A percentile compares a stretch with the other conserved stretches of the same genome.
These are phyloP conservation scores for Drosophila varians DNA, from an alignment of 1,140 invertebrate species.

Conservation along the genomic window DNA sequence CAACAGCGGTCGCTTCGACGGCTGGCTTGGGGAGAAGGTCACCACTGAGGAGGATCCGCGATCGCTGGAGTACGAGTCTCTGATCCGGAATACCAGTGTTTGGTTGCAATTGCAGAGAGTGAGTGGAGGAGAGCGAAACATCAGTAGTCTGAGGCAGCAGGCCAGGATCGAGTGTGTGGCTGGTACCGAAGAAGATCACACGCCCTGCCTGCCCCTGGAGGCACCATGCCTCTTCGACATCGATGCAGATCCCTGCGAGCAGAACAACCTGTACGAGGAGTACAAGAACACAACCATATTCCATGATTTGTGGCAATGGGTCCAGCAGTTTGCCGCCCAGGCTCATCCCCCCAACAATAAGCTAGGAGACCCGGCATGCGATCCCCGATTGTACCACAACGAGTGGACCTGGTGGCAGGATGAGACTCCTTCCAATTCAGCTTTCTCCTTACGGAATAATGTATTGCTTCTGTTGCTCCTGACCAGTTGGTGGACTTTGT, in stretches of 20 bases:
- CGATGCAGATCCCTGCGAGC: conserved; percentile 91
- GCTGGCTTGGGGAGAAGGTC: conserved; percentile 83
- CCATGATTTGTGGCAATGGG: conserved; percentile 34
- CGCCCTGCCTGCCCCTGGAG: conserved; percentile 79
- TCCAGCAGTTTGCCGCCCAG: conserved; percentile 43
- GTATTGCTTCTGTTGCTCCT: not conserved
- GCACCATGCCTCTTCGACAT: conserved; percentile 90
- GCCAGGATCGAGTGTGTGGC: conserved; percentile 83
- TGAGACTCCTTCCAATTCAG: conserved; percentile 13
- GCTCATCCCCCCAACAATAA: conserved; percentile 58
- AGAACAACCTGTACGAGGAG: conserved; percentile 87
- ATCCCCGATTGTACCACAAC: conserved; percentile 50
- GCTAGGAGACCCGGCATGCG: conserved; percentile 42
- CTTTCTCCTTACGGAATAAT: too few relatives aligned
- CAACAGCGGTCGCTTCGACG: conserved; percentile 82
- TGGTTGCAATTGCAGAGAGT: conserved; percentile 56
- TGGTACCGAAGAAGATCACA: not conserved
- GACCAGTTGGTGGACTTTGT: not conserved
- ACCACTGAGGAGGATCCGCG: conserved; percentile 46
- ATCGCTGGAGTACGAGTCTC: too few relatives aligned
- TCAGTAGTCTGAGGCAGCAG: conserved; percentile 79
- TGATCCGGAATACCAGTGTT: conserved; percentile 84
- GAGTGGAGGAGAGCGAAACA: conserved; percentile 29
- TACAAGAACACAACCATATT: conserved; percentile 41
- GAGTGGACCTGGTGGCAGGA: conserved; percentile 80